Conservation (phyloP, 2,888 invertebrate genomes). For the Tenthredo amoena region DNA sequence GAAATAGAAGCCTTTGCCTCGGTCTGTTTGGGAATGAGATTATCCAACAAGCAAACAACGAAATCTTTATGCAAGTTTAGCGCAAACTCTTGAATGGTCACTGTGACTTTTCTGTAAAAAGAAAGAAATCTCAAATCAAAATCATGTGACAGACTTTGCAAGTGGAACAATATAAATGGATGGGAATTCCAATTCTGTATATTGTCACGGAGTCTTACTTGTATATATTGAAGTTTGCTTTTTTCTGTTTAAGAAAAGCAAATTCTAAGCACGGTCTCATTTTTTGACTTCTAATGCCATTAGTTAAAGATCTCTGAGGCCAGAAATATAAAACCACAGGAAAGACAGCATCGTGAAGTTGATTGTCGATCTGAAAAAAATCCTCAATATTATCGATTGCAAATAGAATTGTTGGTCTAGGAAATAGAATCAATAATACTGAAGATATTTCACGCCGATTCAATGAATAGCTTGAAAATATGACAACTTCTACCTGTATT, state of each 20-base stretch:
- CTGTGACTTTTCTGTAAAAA: conserved; percentile 67
- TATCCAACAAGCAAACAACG: conserved; percentile 67
- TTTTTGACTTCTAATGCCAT: conserved; percentile 66
- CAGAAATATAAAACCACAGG: conserved; percentile 85
- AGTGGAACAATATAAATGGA: not conserved
- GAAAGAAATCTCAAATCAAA: not conserved
- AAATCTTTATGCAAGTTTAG: conserved; percentile 72
- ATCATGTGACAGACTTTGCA: not conserved
- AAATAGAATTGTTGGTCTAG: not conserved
- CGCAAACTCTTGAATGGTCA: conserved; percentile 69
- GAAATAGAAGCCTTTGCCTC: conserved; percentile 72
- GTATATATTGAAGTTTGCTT: conserved; percentile 67
- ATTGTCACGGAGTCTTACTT: conserved; percentile 63
- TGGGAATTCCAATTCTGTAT: not conserved
- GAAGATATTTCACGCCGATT: not conserved
- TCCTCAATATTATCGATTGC: not conserved
- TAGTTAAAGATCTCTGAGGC: conserved; percentile 75
- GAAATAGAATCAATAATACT: not conserved
- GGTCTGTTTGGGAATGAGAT: conserved; percentile 65
- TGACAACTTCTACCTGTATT: conserved; percentile 78
- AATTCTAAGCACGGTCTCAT: conserved; percentile 72
- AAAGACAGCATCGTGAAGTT: conserved; percentile 85
- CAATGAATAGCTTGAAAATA: not conserved
- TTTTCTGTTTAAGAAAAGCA: conserved; percentile 69
- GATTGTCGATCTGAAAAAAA: conserved; percentile 86